Base-by-base conservation (phyloP, 2,797 vertebrate species). In the Serranus cabrilla region DNA sequence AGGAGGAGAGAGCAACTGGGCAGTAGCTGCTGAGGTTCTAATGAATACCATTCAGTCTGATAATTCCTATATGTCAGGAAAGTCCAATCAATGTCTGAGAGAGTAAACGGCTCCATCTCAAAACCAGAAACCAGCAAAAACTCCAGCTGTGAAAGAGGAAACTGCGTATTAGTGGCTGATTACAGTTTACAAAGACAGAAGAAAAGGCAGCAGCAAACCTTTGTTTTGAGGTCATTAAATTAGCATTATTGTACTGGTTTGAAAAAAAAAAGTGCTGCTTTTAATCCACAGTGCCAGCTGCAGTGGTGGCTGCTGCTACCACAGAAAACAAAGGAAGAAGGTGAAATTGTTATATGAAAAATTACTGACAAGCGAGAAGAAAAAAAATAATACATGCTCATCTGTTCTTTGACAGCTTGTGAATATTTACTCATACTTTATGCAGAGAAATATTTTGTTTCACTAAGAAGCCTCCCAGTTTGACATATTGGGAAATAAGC, bases 261-360 rank as follows among this genome's bases (percentile, higher is more conserved):
- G 2, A 23, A 39, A 40, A 49, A 59, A 65, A 76, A 50, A 71
- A 10, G 10, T 72, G 56, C n/a, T 43, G 49, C 61, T 74, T 31
- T 61, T 37, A 16, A 17, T 62, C 7, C 27, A 42, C 42, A 63
- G 54, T 62, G 69, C 31, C 55, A 37, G n/a, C 37, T 23, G 57
- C 50, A 2, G 31, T 21, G 50, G 16, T 34, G 43, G 51, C 17
- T 5, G 2, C 17, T 63, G 70, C 49, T 46, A 31, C 20, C 40
- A 69, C 11, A 40, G 60, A 12, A 71, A 58, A 65, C 45, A 74
- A 65, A 73, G 46, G 10, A 49, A 61, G 47, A 54, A 20, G 11
- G 49, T 49, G 7, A 76, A 20, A 62, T 40, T 37, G 0, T 51
- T 43, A 13, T 10, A 5, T 25, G 25, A 49, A 47, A 16, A 14